These are phyloP conservation scores for Spodoptera litura DNA, from an alignment of 1,140 invertebrate species.

Conservation along the genomic window DNA sequence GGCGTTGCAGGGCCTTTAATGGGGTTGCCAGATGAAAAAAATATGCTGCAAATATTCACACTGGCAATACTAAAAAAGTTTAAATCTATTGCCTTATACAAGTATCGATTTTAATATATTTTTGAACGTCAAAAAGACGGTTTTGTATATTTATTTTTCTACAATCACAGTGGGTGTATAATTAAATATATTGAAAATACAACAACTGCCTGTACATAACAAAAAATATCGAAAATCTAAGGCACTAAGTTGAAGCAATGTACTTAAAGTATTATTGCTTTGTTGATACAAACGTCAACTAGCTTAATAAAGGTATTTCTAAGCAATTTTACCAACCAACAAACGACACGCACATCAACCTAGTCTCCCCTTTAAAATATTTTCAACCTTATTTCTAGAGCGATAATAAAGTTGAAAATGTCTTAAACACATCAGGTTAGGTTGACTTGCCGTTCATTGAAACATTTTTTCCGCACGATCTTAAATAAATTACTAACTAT, in stretches of 20 bases:
- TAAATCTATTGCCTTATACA: too few species aligned
- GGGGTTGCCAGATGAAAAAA: not conserved
- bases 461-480: too few species aligned
- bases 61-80: not conserved
- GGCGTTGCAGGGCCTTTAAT: not conserved
- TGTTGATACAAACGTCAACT: not conserved
- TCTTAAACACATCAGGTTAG: too few species aligned
- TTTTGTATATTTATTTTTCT: too few species aligned
- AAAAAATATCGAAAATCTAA: constrained; percentile 47
- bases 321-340: not conserved
- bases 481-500: not conserved
- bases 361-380: too few species aligned
- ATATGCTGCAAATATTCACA: not conserved
- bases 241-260: constrained; percentile 45
- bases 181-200: not conserved
- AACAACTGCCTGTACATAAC: constrained; percentile 24
- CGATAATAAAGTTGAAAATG: too few species aligned
- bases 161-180: too few species aligned
- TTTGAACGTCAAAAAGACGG: too few species aligned
- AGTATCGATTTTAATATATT: too few species aligned
- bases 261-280: constrained; percentile 50
- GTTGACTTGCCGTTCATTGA: too few species aligned
- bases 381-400: too few species aligned
- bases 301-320: not conserved
- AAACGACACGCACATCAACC: too few species aligned